Base-by-base conservation (phyloP, 2,797 vertebrate species). In the Perodicticus potto region DNA sequence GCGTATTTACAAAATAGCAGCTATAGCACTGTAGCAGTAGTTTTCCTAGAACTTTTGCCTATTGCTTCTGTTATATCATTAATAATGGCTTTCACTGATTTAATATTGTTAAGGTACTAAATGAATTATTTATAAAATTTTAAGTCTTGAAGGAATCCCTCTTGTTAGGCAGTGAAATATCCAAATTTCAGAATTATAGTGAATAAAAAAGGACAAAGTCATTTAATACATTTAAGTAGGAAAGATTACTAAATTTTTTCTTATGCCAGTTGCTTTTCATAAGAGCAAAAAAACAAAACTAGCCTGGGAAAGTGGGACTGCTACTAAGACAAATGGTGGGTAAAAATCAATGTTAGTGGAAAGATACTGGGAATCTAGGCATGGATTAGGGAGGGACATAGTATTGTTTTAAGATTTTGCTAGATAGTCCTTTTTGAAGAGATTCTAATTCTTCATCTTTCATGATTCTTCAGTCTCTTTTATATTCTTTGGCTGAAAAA, bases 21-120 rank as follows among this genome's bases (percentile, higher is more conserved):
- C 97, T 97, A 20, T 97, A 98, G 97, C 96, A 97, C 97, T 97
- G 22, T 97, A 98, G 97, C 96, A 97, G 97, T 98, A 98, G 98
- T 97, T 94, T 74, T 69, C 86, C 70, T 98, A 98, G 97, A 98
- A 97, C 89, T 97, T 96, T 91, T 98, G 97, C 97, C 86, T 97
- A 78, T 95, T 98, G 98, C 98, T 98, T 98, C 95, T 98, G 86
- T 98, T 98, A 95, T 86, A 97, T 97, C 85, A 94, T 98, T 98
- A 98, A 98, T 94, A 98, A 97, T 96, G 95, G 86, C 98, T 98
- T 93, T 98, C 96, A 98, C 91, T 97, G 97, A 98, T 98, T 98
- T 98, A 98, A 98, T 97, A 95, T 98, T 97, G 94, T 82, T 97
- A 98, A 95, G 96, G 83, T 98, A 95, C 96, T 98, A 96, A 98